phyloP scores from a whole-genome alignment of 2,797 vertebrate genomes.

The Tangara arthus region DNA sequence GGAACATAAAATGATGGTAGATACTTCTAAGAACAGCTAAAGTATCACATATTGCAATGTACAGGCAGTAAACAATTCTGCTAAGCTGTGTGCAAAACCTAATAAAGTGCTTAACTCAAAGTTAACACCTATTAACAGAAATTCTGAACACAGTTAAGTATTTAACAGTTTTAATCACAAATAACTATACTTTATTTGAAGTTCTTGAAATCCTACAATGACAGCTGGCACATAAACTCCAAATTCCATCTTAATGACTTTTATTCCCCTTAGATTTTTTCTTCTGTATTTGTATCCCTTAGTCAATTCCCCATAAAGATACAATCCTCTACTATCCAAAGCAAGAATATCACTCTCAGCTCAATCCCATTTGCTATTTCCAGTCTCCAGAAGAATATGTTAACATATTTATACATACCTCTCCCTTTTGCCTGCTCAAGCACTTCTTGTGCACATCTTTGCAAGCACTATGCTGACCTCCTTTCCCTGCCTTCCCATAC shows the following conservation, averaged over 20 bases:
- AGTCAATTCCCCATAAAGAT: not conserved
- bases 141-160: not conserved
- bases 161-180: not conserved
- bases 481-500: not conserved
- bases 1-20: not conserved
- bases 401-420: not conserved
- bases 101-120: not conserved
- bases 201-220: not conserved
- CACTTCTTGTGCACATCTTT: not conserved
- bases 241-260: not conserved
- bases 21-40: not conserved
- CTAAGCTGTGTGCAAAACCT: not conserved
- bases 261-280: not conserved
- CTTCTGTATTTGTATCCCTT: not conserved
- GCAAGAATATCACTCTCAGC: not conserved
- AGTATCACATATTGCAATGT: not conserved
- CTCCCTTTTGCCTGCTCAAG: not conserved
- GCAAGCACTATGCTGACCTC: not conserved
- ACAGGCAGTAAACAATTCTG: not conserved
- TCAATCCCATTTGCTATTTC: not conserved
- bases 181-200: not conserved
- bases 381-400: not conserved
- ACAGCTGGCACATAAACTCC: not conserved
- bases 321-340: not conserved
- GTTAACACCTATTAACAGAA: not conserved